Evolutionary conservation across 2,888 invertebrate genomes (phyloP), one percentile per base, ranked within the genome.

Genomic region (Scrobipalpa atriplicella): DNA sequence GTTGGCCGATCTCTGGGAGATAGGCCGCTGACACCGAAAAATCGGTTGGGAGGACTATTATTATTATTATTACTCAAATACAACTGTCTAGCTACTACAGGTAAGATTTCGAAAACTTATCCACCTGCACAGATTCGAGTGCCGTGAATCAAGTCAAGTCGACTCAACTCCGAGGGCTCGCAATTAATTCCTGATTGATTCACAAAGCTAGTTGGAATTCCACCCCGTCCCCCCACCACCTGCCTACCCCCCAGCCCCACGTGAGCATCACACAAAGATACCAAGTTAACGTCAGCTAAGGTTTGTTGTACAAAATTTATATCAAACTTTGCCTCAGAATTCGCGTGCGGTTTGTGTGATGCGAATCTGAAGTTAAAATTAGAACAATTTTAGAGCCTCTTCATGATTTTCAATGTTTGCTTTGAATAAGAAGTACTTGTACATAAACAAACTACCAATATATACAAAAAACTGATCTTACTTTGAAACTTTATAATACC

Each of bases 141-240:
- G 38, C 65, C 54, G 21, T 72, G 77, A 84, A 78, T 83, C 79
- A 79, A 82, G 79, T 83, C 79, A 79, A 82, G 79, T 83, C 77
- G 72, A 83, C 78, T 81, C 77, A 73, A 82, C 78, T 81, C 75
- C 73, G 74, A 81, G 81, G 80, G 82, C 80, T 78, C 79, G 82
- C 86, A 88, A 89, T 89, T 89, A 89, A 87, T 86, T 86, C 85
- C 81, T 89, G 88, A 90, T 90, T 87, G 89, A 88, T 90, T 87
- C 85, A 86, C 85, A 90, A 88, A 86, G 86, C 89, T 86, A 84
- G 85, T 83, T 85, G 86, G 84, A 85, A 68, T 64, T 64, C 68
- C 73, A 8, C 58, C 58, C 18, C 29, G 9, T 11, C 74, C 73
- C 76, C 75, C 74, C 74, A 71, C 71, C 63, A 65, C 71, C 73